These are phyloP conservation scores for Chrysolina oricalcia DNA, from an alignment of 2,888 invertebrate species.

Conservation along the genomic window DNA sequence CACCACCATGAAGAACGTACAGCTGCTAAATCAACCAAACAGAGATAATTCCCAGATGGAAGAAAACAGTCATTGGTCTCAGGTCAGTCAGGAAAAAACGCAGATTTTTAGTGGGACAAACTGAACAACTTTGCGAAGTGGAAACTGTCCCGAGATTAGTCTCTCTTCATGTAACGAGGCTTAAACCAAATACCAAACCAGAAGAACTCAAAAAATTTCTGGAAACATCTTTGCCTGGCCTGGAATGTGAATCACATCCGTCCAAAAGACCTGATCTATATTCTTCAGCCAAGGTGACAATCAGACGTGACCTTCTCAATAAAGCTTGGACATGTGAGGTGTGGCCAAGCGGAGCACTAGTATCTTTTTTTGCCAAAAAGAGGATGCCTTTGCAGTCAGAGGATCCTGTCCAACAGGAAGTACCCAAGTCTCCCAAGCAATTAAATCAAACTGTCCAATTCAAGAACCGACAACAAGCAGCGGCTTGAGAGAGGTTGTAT, in stretches of 20 bases:
- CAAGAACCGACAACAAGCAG: conserved; percentile 24
- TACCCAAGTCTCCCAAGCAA: conserved; percentile 25
- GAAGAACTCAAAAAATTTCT: neutral
- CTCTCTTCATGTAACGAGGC: neutral
- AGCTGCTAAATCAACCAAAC: neutral
- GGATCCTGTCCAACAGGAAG: conserved; percentile 25
- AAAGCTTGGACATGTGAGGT: neutral
- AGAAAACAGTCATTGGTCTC: neutral
- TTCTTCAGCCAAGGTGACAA: too few relatives aligned
- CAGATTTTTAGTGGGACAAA: neutral
- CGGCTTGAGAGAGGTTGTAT: conserved; percentile 20
- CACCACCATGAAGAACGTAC: neutral
- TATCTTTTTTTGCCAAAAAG: conserved; percentile 8
- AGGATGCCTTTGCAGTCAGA: conserved; percentile 17
- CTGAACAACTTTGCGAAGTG: neutral
- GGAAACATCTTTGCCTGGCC: neutral
- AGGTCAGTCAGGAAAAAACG: neutral
- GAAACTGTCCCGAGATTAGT: conserved; percentile 1
- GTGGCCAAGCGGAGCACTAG: neutral
- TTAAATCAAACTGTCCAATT: conserved; percentile 9
- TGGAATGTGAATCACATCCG: neutral
- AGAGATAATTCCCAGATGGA: neutral
- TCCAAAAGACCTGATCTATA: too few relatives aligned
- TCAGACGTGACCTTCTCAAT: conserved; percentile 1
- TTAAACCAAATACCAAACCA: conserved; percentile 1